A percentile compares a stretch with the other conserved stretches of the same genome.
These are phyloP conservation scores for Toxotes chatareus DNA, from an alignment of 2,113 vertebrate genomes.

Conservation along the genomic window DNA sequence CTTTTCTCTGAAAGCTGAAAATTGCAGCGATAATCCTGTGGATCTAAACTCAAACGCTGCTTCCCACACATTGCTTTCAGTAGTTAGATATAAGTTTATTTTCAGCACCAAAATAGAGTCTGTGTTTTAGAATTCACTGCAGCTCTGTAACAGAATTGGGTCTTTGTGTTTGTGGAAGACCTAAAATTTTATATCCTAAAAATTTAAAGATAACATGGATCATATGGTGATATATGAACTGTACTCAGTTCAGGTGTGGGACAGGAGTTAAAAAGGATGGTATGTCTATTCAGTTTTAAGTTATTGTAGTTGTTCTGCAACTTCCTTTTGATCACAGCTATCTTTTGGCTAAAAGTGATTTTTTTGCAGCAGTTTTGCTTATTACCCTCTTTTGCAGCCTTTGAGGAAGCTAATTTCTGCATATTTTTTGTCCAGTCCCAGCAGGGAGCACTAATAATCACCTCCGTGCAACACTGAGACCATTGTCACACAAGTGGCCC, in stretches of 20 bases:
- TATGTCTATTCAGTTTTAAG: background rate
- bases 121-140: background rate
- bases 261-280: background rate
- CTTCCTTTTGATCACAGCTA: constrained; percentile 35
- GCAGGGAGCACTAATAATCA: constrained; percentile 76
- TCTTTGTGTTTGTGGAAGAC: background rate
- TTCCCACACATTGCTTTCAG: background rate
- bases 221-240: background rate
- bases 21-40: background rate
- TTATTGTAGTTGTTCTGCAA: background rate
- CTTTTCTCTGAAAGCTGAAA: too few relatives aligned
- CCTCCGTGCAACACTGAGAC: constrained; percentile 62
- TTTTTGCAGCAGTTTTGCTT: constrained; percentile 65
- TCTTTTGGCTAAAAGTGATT: constrained; percentile 21
- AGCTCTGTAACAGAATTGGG: background rate
- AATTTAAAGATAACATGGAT: background rate
- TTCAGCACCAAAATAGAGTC: background rate
- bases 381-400: constrained; percentile 62
- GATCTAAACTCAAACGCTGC: background rate
- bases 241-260: background rate
- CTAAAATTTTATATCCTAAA: background rate
- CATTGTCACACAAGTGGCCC: constrained; percentile 52
- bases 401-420: constrained; percentile 51
- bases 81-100: background rate
- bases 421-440: constrained; percentile 52